Base-by-base conservation (phyloP, 2,797 vertebrate species). In the Aplochiton taeniatus region DNA sequence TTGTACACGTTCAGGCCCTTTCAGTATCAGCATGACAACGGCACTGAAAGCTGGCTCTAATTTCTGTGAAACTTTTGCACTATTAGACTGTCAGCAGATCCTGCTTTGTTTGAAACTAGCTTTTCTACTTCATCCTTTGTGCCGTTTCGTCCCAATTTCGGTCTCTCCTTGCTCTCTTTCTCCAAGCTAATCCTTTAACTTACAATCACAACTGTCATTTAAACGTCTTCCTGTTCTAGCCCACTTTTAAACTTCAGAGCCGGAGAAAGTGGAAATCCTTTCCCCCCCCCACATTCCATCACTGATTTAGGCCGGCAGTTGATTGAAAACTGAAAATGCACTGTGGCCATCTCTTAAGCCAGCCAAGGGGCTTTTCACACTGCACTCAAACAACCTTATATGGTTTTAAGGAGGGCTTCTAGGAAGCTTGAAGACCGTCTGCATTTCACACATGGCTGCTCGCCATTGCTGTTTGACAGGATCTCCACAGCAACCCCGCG, bases 241-340 rank as follows among this genome's bases (percentile, higher is more conserved):
- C 48, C 54, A 63, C 65, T 74, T 82, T 60, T 61, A 46, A 69
- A 4, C 14, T 1, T 31, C 31, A 45, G 8, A 57, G 65, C 63
- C 76, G 68, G 69, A 72, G 71, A 82, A 73, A 61, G 63, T 67
- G 73, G 69, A 78, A 72, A 81, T 79, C 68, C 66, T 70, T 88
- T 88, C 88, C 88, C 82, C 84, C 67, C 52, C 72, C 31, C 6
- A 31, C 31, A 31, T 64, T 78, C 83, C 68, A 83, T 84, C 84
- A 84, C 82, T 83, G 85, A 87, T 88, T 85, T 81, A 80, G 87
- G 68, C 75, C 75, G 77, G 72, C 54, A 73, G 73, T 72, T 86
- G 85, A 90, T 87, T 89, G 84, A 86, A 91, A 90, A 84, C 68
- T 79, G 64, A 73, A 83, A 83, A 85, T 80, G 83, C 64, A 68